Percentiles rank a stretch among this genome's conserved stretches.
Conservation (phyloP, 2,113 vertebrate species). For the Nesoenas mayeri region DNA sequence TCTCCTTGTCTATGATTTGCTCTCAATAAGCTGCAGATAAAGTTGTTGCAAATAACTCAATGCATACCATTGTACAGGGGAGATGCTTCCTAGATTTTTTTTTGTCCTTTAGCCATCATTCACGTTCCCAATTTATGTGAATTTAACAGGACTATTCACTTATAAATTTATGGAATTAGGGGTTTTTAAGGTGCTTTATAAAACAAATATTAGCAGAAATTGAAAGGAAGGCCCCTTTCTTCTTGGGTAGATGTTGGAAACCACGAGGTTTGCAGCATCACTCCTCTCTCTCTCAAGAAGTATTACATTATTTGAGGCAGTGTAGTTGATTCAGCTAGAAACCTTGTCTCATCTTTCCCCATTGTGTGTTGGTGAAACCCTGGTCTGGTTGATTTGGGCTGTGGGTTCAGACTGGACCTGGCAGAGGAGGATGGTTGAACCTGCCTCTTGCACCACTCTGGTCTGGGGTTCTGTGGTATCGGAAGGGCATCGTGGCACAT, state of each 20-base stretch:
- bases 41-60: background rate
- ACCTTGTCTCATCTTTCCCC: background rate
- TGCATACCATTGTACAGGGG: background rate
- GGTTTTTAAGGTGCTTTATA: background rate
- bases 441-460: background rate
- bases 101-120: background rate
- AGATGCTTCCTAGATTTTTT: background rate
- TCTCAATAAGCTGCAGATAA: background rate
- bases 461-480: background rate
- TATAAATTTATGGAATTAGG: background rate
- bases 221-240: background rate
- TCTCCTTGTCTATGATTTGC: background rate
- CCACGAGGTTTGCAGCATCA: background rate
- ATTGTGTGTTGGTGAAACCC: background rate
- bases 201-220: background rate
- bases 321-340: background rate
- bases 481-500: accelerated
- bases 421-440: background rate
- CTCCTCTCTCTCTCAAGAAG: background rate
- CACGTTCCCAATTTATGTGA: background rate
- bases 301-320: background rate
- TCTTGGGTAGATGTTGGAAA: background rate
- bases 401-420: background rate
- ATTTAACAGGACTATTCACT: background rate
- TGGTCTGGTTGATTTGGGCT: background rate